Evolutionary conservation across 1,140 invertebrate genomes (phyloP).

Genomic region (Platyscapa corneri): DNA sequence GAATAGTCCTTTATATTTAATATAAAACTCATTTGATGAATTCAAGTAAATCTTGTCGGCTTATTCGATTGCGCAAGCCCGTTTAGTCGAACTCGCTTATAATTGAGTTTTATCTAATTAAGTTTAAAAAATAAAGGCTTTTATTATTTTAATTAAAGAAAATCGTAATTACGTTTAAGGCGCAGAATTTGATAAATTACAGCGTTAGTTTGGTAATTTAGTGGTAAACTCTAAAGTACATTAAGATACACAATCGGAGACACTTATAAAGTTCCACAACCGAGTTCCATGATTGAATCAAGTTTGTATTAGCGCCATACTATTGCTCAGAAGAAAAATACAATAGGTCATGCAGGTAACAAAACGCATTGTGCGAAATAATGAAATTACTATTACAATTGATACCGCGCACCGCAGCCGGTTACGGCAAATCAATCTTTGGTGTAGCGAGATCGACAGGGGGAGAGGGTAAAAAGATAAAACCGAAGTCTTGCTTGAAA

Average conservation of each 20-base stretch:
- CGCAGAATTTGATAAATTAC: too few relatives aligned
- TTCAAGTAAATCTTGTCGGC: too few relatives aligned
- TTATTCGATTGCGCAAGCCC: not conserved
- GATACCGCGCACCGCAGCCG: not conserved
- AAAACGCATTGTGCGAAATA: not conserved
- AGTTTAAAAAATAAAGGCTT: too few relatives aligned
- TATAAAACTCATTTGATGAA: not conserved
- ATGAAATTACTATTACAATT: conserved; percentile 12
- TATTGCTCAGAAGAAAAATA: not conserved
- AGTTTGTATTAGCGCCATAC: not conserved
- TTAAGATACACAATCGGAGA: too few relatives aligned
- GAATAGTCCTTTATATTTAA: not conserved
- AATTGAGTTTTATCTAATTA: not conserved
- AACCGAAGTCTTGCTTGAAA: not conserved
- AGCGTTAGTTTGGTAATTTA: too few relatives aligned
- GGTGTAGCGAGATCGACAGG: not conserved
- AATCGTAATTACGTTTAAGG: too few relatives aligned
- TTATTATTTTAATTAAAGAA: too few relatives aligned
- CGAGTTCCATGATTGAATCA: too few relatives aligned
- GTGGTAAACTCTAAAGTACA: too few relatives aligned
- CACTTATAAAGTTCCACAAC: too few relatives aligned
- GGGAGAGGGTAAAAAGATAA: conserved; percentile 4
- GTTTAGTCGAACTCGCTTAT: not conserved
- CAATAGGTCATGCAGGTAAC: not conserved
- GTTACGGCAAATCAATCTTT: not conserved